These are phyloP conservation scores for Ptychodera flava DNA, from an alignment of 35 echinoderm and acorn worm genomes.

Conservation along the genomic window DNA sequence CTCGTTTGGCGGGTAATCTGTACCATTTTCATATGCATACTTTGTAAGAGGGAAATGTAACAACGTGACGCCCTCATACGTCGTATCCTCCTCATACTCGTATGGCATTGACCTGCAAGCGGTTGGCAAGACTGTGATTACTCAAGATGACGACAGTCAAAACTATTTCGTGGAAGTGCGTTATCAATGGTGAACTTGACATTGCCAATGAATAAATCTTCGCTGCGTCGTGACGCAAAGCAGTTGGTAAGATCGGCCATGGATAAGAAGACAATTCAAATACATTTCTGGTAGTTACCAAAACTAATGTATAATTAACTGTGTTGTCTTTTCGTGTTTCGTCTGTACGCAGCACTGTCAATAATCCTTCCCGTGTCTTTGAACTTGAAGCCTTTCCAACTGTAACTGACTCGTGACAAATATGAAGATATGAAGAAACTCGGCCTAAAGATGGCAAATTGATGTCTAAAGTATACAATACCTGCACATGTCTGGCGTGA, in stretches of 20 bases:
- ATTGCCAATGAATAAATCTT: not conserved
- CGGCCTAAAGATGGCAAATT: too few species aligned
- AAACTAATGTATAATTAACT: too few species aligned
- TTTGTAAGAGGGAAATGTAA: constrained; percentile 40
- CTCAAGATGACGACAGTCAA: not conserved
- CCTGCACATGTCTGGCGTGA: constrained; percentile 28
- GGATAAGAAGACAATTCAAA: not conserved
- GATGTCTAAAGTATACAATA: too few species aligned
- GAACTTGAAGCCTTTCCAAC: too few species aligned
- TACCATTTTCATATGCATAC: constrained; percentile 57
- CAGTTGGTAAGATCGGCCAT: not conserved
- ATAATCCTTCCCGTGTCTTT: too few species aligned
- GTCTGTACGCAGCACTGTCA: too few species aligned
- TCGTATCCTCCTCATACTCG: constrained; percentile 33
- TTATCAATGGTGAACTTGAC: not conserved
- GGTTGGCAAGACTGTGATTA: not conserved
- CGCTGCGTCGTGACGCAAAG: not conserved
- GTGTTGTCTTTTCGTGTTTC: too few species aligned
- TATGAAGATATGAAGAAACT: too few species aligned
- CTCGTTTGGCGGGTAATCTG: constrained; percentile 49
- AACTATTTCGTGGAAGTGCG: not conserved
- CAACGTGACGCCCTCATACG: constrained; percentile 41
- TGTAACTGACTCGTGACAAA: too few species aligned
- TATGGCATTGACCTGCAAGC: constrained; percentile 37
- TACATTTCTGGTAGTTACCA: not conserved